Base-by-base conservation (phyloP, 92 coral and sea anemone species). In the Meandrina meandrites region DNA sequence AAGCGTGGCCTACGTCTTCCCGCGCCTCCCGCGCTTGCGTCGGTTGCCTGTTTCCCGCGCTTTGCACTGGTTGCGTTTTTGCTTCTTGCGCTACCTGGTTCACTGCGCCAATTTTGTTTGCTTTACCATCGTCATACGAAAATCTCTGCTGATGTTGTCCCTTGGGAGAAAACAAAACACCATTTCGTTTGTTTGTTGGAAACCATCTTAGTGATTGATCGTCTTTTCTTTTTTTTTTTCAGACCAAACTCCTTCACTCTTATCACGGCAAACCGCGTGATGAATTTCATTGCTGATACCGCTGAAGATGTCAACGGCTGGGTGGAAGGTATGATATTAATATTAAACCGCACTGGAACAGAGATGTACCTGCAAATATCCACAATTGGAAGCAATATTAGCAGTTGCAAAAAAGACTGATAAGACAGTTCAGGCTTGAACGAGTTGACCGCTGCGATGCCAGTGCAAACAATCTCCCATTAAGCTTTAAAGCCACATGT, bases 241-340 rank as follows among this genome's bases (percentile, higher is more conserved):
- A 95, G 98, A 86, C 90, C 95, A 1, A 96, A 96, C 88, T 94
- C 95, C 69, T 96, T 96, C 86, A 96, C 99, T 34, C 86, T 96
- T 1, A 96, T 96, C 85, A 96, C 99, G 27, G 95, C 99, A 34
- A 96, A 96, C 88, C 90, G 99, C 50, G 93, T 96, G 36, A 91
- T 96, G 93, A 95, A 94, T 87, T 95, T 96, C 77, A 93, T 95
- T 79, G 89, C 98, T 42, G 99, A 96, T 30, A 73, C 99, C 18
- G 90, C 83, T 17, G 98, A 96, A 27, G 99, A 96, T n/a, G 90
- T 94, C 40, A 91, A 86, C 47, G 78, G 92, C 75, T 96, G 99
- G 99, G 94, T 96, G 0, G 92, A 96, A 77, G 99, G 99, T 96
- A 81, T 47, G 91, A 18, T n/a, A n/a, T n/a, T n/a, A n/a, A n/a